These are phyloP conservation scores for Drosophila pachea DNA, from an alignment of 1,140 invertebrate genomes.

Conservation along the genomic window DNA sequence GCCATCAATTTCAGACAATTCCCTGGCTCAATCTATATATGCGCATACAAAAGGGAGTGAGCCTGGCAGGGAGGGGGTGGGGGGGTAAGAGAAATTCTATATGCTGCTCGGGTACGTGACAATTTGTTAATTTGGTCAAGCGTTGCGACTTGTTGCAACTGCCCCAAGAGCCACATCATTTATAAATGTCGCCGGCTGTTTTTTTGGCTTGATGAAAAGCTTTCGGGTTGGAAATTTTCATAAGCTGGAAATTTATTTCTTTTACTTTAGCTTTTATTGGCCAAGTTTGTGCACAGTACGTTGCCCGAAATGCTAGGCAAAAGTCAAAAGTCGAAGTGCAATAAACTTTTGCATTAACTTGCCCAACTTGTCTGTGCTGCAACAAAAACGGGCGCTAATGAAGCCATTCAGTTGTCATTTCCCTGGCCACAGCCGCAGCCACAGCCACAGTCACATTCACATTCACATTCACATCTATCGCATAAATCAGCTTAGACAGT, in stretches of 20 bases:
- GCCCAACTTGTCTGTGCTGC: constrained; percentile 16
- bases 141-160: constrained; percentile 26
- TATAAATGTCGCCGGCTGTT: constrained; percentile 50
- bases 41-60: too few species aligned
- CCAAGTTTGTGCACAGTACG: constrained; percentile 35
- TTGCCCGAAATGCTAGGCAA: constrained; percentile 15
- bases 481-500: constrained; percentile 60
- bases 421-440: constrained; percentile 34
- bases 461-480: constrained; percentile 5
- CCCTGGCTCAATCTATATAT: background rate
- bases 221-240: constrained; percentile 19
- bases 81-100: background rate
- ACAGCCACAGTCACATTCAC: constrained; percentile 19
- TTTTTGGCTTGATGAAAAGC: constrained; percentile 34
- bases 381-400: constrained; percentile 52
- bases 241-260: background rate
- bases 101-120: constrained; percentile 58
- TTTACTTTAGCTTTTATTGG: constrained; percentile 34
- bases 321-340: constrained; percentile 76
- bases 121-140: constrained; percentile 66
- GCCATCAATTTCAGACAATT: constrained; percentile 5
- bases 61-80: background rate
- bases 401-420: constrained; percentile 76
- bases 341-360: constrained; percentile 55
- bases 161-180: constrained; percentile 47